Conservation (phyloP, 2,113 vertebrate species). For the Asarcornis scutulata region DNA sequence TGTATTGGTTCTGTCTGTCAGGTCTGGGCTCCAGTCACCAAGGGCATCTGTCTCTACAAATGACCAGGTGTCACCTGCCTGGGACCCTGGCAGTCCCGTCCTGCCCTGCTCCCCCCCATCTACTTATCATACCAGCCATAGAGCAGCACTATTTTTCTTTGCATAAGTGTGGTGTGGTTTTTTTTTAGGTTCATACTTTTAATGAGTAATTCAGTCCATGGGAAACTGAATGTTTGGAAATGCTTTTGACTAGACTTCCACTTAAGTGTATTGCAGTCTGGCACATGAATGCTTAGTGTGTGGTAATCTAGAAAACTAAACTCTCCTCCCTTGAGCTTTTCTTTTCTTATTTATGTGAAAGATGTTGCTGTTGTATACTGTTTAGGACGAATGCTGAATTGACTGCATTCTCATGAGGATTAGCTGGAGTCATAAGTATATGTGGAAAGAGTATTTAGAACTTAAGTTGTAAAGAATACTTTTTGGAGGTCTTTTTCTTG, state of each 20-base stretch:
- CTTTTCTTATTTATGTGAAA: background rate
- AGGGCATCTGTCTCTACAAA: background rate
- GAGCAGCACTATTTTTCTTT: background rate
- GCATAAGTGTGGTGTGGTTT: background rate
- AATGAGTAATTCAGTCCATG: conserved; percentile 44
- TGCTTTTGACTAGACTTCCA: conserved; percentile 64
- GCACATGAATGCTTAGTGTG: conserved; percentile 28
- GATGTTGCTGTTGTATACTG: background rate
- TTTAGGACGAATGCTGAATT: background rate
- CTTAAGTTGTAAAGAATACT: background rate
- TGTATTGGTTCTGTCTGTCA: background rate
- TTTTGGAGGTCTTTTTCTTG: background rate
- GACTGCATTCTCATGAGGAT: background rate
- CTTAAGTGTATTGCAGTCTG: conserved; percentile 54
- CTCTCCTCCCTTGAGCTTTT: background rate
- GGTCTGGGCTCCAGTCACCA: background rate
- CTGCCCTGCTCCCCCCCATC: background rate
- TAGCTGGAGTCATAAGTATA: background rate
- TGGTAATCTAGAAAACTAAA: conserved; percentile 56
- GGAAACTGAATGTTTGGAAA: conserved; percentile 65
- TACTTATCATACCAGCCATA: background rate
- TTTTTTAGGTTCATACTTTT: background rate
- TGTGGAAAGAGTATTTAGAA: background rate
- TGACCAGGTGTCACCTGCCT: background rate
- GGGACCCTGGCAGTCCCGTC: background rate